Evolutionary conservation across 2,888 invertebrate species (phyloP).

Genomic region (Automeris io): DNA sequence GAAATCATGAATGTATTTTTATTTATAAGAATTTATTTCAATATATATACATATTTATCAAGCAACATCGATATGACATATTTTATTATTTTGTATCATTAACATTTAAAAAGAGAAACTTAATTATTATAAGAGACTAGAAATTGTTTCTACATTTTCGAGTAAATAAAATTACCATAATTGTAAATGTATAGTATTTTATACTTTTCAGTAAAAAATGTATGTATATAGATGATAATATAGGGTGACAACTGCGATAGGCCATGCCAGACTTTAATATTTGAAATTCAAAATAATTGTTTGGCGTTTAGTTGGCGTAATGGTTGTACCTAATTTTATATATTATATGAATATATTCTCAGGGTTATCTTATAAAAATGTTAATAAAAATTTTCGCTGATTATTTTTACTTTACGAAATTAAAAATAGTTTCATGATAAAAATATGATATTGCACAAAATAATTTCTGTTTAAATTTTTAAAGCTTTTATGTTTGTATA

Average conservation of each 20-base stretch:
- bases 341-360: neutral
- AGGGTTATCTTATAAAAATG: neutral
- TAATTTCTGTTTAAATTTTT: neutral
- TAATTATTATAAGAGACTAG: no score
- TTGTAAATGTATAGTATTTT: neutral
- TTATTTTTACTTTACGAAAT: neutral
- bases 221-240: neutral
- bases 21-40: no score
- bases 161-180: neutral
- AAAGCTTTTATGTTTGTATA: no score
- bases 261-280: no score
- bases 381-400: neutral
- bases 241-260: neutral
- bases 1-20: no score
- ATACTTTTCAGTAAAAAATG: neutral
- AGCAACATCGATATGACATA: no score
- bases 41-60: no score
- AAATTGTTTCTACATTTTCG: no score
- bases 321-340: constrained; percentile 20
- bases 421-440: neutral
- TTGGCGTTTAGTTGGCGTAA: constrained; percentile 4
- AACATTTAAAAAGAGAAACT: no score
- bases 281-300: no score
- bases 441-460: neutral
- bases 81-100: neutral